Conservation (phyloP, 2,888 invertebrate genomes). For the Pherbina coryleti region DNA sequence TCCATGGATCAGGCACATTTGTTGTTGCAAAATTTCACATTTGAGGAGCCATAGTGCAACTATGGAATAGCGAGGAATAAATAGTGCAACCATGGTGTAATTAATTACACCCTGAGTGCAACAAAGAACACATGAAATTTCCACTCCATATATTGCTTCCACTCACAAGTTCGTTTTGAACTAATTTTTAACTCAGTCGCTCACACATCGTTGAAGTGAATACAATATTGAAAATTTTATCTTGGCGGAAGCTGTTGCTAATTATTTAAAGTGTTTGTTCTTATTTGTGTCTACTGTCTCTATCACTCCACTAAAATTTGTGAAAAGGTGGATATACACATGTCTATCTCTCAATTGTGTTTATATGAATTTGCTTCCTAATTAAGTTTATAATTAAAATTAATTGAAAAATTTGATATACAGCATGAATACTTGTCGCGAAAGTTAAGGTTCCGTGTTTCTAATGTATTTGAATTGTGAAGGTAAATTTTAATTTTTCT, state of each 20-base stretch:
- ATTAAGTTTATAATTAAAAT: slow-evolving; percentile 70
- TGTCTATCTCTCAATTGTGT: slow-evolving; percentile 44
- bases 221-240: not conserved
- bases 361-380: slow-evolving; percentile 60
- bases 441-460: not conserved
- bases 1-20: too few species aligned
- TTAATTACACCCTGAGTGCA: too few species aligned
- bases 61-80: too few species aligned
- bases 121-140: too few species aligned
- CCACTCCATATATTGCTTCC: not conserved
- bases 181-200: slow-evolving; percentile 40
- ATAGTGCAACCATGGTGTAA: too few species aligned
- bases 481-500: not conserved
- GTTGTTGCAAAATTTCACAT: too few species aligned
- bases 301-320: slow-evolving; percentile 33
- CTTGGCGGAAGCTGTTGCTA: slow-evolving; percentile 27
- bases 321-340: slow-evolving; percentile 42
- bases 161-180: slow-evolving; percentile 12
- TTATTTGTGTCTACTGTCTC: slow-evolving; percentile 41
- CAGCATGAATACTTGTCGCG: slow-evolving; percentile 1
- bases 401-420: slow-evolving; percentile 68
- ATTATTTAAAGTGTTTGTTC: slow-evolving; percentile 36
- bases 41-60: too few species aligned
- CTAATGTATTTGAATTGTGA: not conserved
- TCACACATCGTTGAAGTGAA: not conserved